These are phyloP conservation scores for Alectura lathami DNA, from an alignment of 2,113 vertebrate genomes.

Conservation along the genomic window DNA sequence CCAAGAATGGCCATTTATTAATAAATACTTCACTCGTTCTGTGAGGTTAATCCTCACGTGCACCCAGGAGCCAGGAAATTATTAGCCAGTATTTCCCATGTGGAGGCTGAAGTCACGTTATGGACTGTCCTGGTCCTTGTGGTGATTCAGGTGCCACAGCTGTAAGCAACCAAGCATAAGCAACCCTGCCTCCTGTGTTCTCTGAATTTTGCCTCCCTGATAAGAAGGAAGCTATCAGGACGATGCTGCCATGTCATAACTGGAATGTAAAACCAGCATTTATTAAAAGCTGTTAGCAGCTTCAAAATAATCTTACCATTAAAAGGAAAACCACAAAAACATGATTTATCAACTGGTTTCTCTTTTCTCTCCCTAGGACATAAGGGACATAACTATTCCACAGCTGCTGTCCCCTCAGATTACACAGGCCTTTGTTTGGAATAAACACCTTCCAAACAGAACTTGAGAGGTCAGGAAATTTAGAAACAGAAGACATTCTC, in stretches of 20 bases:
- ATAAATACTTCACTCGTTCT: slow-evolving; percentile 29
- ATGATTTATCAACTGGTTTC: neutral
- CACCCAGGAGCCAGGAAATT: neutral
- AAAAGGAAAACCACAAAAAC: neutral
- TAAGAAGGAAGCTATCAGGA: neutral
- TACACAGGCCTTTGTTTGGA: neutral
- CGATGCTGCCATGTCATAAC: neutral
- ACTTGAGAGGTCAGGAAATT: too few species aligned
- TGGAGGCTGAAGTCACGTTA: neutral
- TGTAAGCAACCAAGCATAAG: neutral
- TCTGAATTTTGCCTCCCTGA: neutral
- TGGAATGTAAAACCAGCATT: neutral
- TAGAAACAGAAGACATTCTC: too few species aligned
- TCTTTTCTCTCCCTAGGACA: neutral
- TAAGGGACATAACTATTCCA: neutral
- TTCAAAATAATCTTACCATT: neutral
- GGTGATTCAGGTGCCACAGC: neutral
- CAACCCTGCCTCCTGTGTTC: neutral
- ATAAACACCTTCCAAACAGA: neutral
- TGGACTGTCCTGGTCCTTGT: neutral
- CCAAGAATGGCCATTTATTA: slow-evolving; percentile 29
- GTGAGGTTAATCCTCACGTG: slow-evolving; percentile 42
- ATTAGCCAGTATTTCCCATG: neutral
- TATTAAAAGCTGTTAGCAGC: neutral
- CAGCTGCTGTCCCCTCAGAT: neutral